Evolutionary conservation across 2,888 invertebrate species (phyloP), one percentile per base, ranked within the genome.

Genomic region (Caenorhabditis japonica): DNA sequence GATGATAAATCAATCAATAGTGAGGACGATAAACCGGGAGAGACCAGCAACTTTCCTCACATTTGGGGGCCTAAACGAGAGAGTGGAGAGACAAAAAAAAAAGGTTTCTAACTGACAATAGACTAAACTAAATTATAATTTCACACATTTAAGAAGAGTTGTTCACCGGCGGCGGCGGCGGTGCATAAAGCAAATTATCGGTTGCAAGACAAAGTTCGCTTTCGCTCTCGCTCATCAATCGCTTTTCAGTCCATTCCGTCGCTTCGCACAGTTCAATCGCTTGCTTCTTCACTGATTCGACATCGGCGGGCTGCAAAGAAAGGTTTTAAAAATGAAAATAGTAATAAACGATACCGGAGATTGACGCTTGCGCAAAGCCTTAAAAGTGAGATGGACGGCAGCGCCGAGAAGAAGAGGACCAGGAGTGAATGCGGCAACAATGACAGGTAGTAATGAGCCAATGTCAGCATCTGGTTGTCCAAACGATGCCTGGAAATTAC

Each of bases 361-460:
- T 51, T 70, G 49, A 43, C 69, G 49, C 49, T 79, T 77, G 39
- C 75, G 72, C 61, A 83, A 30, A 25, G 62, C 53, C 36, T 86
- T 85, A 21, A 84, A 72, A 13, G 77, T 60, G 34, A 64, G 58
- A 68, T 86, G 86, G n/a, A 86, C 81, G 17, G 81, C 84, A 25
- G 83, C 84, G 25, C 86, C 86, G 27, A 84, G 68, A 13, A 92
- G 89, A 84, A 95, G 90, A 0, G 96, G 95, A 23, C 95, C 87
- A 0, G 96, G 96, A 0, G 96, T 96, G 93, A 96, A 94, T 46
- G 94, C 92, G 17, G 95, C 95, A 19, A 94, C 93, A 2, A 94
- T 91, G 0, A 96, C 94, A 3, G 96, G 95, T 69, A 94, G 91
- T 82, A 95, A 94, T 92, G 90, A 68, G 90, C 87, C 85, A 49